Evolutionary conservation across 2,888 invertebrate genomes (phyloP).

Genomic region (Drosophila pseudotalamancana): DNA sequence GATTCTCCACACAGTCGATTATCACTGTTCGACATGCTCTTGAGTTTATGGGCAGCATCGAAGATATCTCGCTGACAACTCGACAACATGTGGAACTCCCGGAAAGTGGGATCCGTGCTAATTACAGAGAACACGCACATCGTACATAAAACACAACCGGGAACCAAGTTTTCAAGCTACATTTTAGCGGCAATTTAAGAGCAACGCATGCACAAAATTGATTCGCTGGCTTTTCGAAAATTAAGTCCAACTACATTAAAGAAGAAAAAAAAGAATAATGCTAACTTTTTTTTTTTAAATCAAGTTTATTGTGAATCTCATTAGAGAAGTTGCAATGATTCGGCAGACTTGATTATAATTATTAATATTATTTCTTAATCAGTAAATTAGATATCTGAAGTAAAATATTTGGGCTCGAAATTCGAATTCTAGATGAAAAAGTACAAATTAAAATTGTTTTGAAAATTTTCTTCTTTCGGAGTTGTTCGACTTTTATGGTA

Average conservation of each 20-base stretch:
- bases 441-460: neutral
- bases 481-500: too few relatives aligned
- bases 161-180: slow-evolving; percentile 26
- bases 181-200: slow-evolving; percentile 29
- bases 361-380: too few relatives aligned
- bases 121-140: slow-evolving; percentile 66
- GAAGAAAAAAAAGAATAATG: too few relatives aligned
- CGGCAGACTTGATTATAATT: too few relatives aligned
- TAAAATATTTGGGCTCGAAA: too few relatives aligned
- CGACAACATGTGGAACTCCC: slow-evolving; percentile 34
- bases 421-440: too few relatives aligned
- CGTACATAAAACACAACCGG: slow-evolving; percentile 55
- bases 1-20: slow-evolving; percentile 63
- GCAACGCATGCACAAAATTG: slow-evolving; percentile 2
- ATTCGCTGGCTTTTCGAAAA: neutral
- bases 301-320: too few relatives aligned
- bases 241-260: too few relatives aligned
- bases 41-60: slow-evolving; percentile 64
- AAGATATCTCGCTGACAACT: slow-evolving; percentile 61
- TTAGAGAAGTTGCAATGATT: neutral
- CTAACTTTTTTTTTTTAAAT: too few relatives aligned
- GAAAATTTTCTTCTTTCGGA: neutral
- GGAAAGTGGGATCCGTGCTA: slow-evolving; percentile 31
- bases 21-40: slow-evolving; percentile 66
- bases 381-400: too few relatives aligned